phyloP scores from a whole-genome alignment of 2,888 invertebrate species.

The Trichopria drosophilae region DNA sequence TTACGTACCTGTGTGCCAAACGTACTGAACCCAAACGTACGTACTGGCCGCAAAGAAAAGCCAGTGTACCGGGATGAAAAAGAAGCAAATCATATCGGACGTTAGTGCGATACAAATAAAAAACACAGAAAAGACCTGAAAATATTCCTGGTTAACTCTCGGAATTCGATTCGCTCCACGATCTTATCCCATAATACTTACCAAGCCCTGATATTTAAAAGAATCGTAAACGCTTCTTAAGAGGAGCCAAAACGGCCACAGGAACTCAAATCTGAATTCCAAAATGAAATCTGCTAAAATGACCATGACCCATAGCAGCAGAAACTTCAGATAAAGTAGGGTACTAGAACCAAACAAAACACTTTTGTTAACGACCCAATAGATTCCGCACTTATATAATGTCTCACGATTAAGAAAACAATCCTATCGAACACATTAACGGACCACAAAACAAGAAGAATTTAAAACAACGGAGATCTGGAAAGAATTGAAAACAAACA shows the following conservation, averaged over 20 bases:
- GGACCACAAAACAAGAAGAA: background rate
- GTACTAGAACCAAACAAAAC: slow-evolving; percentile 71
- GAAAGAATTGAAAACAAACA: background rate
- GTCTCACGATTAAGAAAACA: too few relatives aligned
- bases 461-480: background rate
- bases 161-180: background rate
- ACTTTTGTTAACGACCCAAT: too few relatives aligned
- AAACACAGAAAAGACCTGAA: slow-evolving; percentile 94
- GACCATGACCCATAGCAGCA: slow-evolving; percentile 92
- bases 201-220: slow-evolving; percentile 96
- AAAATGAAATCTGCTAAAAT: slow-evolving; percentile 94
- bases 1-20: slow-evolving; percentile 89
- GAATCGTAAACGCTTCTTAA: slow-evolving; percentile 95
- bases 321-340: slow-evolving; percentile 91
- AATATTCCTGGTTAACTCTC: slow-evolving; percentile 44
- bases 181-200: slow-evolving; percentile 61
- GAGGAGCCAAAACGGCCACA: slow-evolving; percentile 98
- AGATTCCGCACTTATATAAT: too few relatives aligned
- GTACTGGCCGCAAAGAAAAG: slow-evolving; percentile 97
- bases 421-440: too few relatives aligned
- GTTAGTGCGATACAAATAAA: slow-evolving; percentile 97
- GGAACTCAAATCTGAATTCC: slow-evolving; percentile 98
- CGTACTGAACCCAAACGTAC: slow-evolving; percentile 98
- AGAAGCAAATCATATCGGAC: slow-evolving; percentile 97
- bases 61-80: slow-evolving; percentile 98